Conservation (phyloP, 1,140 invertebrate genomes). For the Saccostrea glomerata region DNA sequence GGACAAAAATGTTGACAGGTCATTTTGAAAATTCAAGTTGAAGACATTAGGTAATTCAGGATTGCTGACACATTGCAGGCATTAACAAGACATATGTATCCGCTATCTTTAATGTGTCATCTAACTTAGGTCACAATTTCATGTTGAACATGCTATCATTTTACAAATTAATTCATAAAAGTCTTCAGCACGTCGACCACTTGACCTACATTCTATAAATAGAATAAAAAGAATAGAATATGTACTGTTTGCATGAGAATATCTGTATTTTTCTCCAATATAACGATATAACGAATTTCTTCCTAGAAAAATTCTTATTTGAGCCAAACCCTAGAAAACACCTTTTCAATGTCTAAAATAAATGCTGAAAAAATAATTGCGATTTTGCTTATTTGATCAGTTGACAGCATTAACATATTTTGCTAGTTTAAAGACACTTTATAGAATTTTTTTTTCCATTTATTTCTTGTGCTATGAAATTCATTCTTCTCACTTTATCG, state of each 20-base stretch:
- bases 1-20: slow-evolving; percentile 19
- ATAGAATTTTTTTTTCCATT: no score
- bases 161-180: slow-evolving; percentile 23
- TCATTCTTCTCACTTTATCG: no score
- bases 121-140: neutral
- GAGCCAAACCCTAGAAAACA: no score
- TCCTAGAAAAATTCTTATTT: no score
- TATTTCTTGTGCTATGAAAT: no score
- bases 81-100: neutral
- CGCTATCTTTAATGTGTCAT: neutral
- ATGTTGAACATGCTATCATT: slow-evolving; percentile 10
- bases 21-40: neutral
- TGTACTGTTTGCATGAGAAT: neutral
- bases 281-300: no score
- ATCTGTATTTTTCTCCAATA: neutral
- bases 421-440: no score
- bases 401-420: no score
- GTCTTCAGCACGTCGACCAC: neutral
- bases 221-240: neutral
- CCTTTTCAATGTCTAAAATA: no score
- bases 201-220: neutral
- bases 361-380: no score
- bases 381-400: no score
- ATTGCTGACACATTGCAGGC: neutral
- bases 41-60: slow-evolving; percentile 9